These are phyloP conservation scores for Iselma pallidipennis DNA, from an alignment of 2,888 invertebrate species.

Conservation along the genomic window DNA sequence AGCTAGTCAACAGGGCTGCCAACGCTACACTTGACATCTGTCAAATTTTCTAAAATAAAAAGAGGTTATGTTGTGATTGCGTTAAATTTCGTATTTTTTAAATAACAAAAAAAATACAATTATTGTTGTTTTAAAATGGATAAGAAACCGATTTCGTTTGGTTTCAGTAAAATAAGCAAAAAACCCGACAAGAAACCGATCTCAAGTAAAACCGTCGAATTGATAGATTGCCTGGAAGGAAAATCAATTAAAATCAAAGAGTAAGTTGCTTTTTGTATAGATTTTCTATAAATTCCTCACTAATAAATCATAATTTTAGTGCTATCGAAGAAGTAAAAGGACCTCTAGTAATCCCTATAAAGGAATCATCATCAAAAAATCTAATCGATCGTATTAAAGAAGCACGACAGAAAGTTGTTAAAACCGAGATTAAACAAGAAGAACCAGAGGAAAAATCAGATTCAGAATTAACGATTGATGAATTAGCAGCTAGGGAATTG, in stretches of 20 bases:
- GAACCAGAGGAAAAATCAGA: constrained; percentile 46
- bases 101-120: neutral
- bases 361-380: constrained; percentile 56
- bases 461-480: constrained; percentile 62
- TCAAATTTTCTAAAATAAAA: neutral
- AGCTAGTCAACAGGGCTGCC: too few relatives aligned
- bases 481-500: constrained; percentile 75
- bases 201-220: constrained; percentile 64
- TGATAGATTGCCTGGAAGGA: constrained; percentile 77
- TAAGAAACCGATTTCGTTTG: constrained; percentile 80
- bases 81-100: neutral
- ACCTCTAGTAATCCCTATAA: constrained; percentile 70
- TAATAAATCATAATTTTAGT: constrained; percentile 49
- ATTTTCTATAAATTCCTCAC: constrained; percentile 7
- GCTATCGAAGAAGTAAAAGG: constrained; percentile 58
- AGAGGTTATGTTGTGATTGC: neutral
- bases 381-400: constrained; percentile 62
- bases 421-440: constrained; percentile 29
- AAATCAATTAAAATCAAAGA: constrained; percentile 75
- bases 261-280: constrained; percentile 60
- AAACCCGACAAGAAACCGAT: constrained; percentile 55
- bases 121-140: constrained; percentile 29
- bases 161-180: constrained; percentile 71
- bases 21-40: too few relatives aligned
- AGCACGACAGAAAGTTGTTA: constrained; percentile 49